phyloP scores from a whole-genome alignment of 23 tunicate genomes.

The Pegea sp. region DNA sequence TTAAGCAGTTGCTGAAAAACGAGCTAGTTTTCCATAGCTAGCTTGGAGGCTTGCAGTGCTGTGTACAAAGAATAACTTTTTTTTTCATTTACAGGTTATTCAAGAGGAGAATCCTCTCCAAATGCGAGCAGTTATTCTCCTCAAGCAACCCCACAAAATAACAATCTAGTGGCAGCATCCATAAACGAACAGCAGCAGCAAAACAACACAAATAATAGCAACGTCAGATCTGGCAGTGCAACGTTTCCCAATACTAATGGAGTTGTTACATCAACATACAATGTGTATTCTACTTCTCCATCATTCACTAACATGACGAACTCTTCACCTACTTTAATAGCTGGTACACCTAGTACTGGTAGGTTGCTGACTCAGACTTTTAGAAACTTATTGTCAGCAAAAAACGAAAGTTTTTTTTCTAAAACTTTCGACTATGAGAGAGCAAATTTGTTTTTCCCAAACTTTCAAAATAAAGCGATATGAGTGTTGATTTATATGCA shows the following conservation, averaged over 20 bases:
- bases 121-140: constrained; percentile 72
- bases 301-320: constrained; percentile 59
- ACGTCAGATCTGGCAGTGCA: constrained; percentile 7
- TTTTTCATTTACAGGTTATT: constrained; percentile 22
- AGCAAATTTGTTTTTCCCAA: too few relatives aligned
- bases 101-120: constrained; percentile 58
- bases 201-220: too few relatives aligned
- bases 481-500: too few relatives aligned
- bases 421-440: background rate
- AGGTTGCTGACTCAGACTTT: background rate
- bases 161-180: constrained; percentile 1
- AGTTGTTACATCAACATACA: constrained; percentile 18
- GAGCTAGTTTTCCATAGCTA: too few relatives aligned
- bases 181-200: too few relatives aligned
- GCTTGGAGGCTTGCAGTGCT: too few relatives aligned
- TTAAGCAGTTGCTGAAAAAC: too few relatives aligned
- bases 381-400: background rate
- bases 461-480: too few relatives aligned
- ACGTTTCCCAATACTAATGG: constrained; percentile 20
- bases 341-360: constrained; percentile 25
- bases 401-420: background rate
- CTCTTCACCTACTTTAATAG: constrained; percentile 17
- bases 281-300: constrained; percentile 27
- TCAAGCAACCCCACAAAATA: constrained; percentile 43
- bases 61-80: too few relatives aligned